A percentile compares a stretch with the other conserved stretches of the same genome.
Conservation (phyloP, 2,113 vertebrate species). For the Terrapene triunguis region DNA sequence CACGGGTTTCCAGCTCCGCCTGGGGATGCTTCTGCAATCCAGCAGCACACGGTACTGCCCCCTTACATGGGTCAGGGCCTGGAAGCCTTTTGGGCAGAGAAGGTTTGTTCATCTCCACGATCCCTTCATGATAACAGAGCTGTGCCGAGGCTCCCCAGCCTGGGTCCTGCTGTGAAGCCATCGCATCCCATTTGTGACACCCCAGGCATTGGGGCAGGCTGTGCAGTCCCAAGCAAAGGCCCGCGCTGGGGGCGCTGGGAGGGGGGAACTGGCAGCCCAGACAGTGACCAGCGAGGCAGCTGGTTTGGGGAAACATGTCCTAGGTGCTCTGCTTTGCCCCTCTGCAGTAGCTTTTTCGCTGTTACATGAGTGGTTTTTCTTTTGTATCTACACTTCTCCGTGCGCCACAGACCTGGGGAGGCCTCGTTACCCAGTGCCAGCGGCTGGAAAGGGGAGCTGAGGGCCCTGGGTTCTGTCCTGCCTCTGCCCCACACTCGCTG, state of each 20-base stretch:
- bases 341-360: not conserved
- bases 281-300: not conserved
- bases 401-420: not conserved
- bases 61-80: not conserved
- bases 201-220: no score
- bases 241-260: not conserved
- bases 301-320: not conserved
- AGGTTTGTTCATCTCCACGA: not conserved
- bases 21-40: not conserved
- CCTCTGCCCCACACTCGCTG: not conserved
- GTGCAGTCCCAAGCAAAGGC: not conserved
- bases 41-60: not conserved
- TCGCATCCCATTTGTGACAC: no score
- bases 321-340: not conserved
- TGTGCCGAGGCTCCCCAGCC: not conserved
- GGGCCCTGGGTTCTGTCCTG: accelerated
- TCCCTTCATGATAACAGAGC: not conserved
- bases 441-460: not conserved
- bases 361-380: not conserved
- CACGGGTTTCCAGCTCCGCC: not conserved
- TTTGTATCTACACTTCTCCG: not conserved
- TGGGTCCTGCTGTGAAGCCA: not conserved
- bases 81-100: not conserved
- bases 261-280: not conserved
- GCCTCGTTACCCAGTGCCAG: not conserved